Evolutionary conservation across 2,797 vertebrate species (phyloP), one percentile per base, ranked within the genome.

Genomic region (Sebastes hubbsi): DNA sequence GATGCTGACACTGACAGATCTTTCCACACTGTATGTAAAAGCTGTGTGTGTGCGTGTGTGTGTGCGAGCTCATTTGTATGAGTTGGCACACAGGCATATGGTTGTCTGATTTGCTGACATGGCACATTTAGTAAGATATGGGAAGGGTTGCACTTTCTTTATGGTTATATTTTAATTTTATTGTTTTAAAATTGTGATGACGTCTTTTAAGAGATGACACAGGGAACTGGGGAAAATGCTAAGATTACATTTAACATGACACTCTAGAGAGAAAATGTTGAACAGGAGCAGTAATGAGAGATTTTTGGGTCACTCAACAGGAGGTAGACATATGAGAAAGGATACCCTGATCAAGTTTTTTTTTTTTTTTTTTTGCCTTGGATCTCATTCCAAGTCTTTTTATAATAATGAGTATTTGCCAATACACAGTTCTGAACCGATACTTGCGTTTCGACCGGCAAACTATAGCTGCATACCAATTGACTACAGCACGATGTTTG

Each of bases 1-100:
- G 78, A 77, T 83, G 82, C 81, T 88, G 86, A 90, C 84, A 69
- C 68, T 73, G 79, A 82, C 75, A 72, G 70, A 87, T 88, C 77
- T 85, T 77, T 65, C 36, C 69, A 13, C 77, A 62, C 76, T 81
- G 72, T 74, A 72, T 75, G 71, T 62, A 66, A 75, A 67, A 60
- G 59, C 34, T 5, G 10, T 68, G n/a, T 6, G 52, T 69, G 58
- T 60, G 25, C 16, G 29, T 71, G 36, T 12, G 34, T 8, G 60
- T 4, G 49, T 1, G 54, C 1, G 6, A 2, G 18, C 3, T 13
- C 72, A 77, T 88, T 71, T 80, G 24, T 64, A 76, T 75, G 75
- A 75, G 64, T 81, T 66, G n/a, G 77, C 69, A 75, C 24, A 63
- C 16, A 27, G 22, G 54, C 65, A 38, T 36, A 18, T 77, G 49